Percentiles rank a stretch among this genome's conserved stretches.
Evolutionary conservation across 2,888 invertebrate genomes (phyloP).

Genomic region (Sarcophaga rosellei): DNA sequence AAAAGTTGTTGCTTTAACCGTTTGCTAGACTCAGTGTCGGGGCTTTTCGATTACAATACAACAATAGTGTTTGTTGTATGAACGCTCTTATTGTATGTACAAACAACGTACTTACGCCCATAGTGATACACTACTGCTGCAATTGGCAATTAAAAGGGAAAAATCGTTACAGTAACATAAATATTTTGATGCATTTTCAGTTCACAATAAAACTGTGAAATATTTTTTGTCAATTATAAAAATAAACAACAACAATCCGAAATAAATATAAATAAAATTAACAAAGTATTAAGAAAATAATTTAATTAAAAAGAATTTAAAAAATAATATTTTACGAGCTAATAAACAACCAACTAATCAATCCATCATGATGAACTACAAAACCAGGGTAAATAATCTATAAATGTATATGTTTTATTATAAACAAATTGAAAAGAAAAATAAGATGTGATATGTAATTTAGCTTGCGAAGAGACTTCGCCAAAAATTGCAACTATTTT

Average conservation of each 20-base stretch:
- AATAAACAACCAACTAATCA: too few relatives aligned
- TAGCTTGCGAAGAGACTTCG: too few relatives aligned
- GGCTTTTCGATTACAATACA: slow-evolving; percentile 30
- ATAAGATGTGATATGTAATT: too few relatives aligned
- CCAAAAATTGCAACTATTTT: too few relatives aligned
- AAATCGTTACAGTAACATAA: slow-evolving; percentile 63
- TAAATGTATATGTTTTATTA: not conserved
- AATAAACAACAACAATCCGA: slow-evolving; percentile 29
- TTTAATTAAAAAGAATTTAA: slow-evolving; percentile 18
- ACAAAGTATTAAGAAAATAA: slow-evolving; percentile 25
- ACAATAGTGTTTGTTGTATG: slow-evolving; percentile 15
- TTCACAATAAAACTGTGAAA: slow-evolving; percentile 26
- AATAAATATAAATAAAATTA: not conserved
- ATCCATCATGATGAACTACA: slow-evolving; percentile 56
- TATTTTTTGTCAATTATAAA: slow-evolving; percentile 14
- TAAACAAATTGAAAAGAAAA: too few relatives aligned
- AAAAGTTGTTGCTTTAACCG: slow-evolving; percentile 45
- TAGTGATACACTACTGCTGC: not conserved
- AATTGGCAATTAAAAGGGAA: slow-evolving; percentile 54
- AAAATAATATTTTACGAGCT: not conserved
- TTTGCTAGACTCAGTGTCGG: slow-evolving; percentile 49
- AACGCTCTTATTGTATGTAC: not conserved
- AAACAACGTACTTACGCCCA: slow-evolving; percentile 7
- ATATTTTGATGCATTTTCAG: not conserved
- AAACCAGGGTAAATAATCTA: slow-evolving; percentile 61